phyloP scores from a whole-genome alignment of 2,888 invertebrate species.

The Therioaphis trifolii region DNA sequence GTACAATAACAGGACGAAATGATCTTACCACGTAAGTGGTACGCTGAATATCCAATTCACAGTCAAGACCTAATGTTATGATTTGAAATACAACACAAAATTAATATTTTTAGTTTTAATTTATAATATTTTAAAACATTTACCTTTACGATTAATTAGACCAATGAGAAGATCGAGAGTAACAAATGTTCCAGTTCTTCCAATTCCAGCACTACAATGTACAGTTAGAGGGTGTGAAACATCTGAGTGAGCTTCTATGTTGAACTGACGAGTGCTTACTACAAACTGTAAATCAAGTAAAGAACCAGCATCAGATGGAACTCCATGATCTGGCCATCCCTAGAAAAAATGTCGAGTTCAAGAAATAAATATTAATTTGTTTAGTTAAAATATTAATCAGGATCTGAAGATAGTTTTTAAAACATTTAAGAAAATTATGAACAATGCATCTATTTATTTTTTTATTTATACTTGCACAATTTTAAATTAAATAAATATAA shows the following conservation, averaged over 20 bases:
- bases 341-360: slow-evolving; percentile 67
- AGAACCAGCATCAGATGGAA: slow-evolving; percentile 91
- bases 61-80: slow-evolving; percentile 81
- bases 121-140: too few species aligned
- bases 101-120: not conserved
- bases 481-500: too few species aligned
- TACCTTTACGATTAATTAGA: slow-evolving; percentile 78
- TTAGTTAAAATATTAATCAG: too few species aligned
- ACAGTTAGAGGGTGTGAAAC: slow-evolving; percentile 84
- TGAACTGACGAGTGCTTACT: slow-evolving; percentile 83
- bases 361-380: too few species aligned
- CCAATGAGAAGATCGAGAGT: slow-evolving; percentile 98
- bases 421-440: too few species aligned
- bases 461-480: too few species aligned
- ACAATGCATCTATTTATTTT: too few species aligned
- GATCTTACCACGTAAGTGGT: slow-evolving; percentile 97
- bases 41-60: slow-evolving; percentile 97
- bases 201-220: slow-evolving; percentile 95
- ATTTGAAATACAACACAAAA: slow-evolving; percentile 14
- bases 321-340: slow-evolving; percentile 97
- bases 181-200: slow-evolving; percentile 97
- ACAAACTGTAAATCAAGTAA: slow-evolving; percentile 93
- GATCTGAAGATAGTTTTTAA: too few species aligned
- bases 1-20: slow-evolving; percentile 95
- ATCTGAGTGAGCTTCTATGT: slow-evolving; percentile 67